Evolutionary conservation across 1,140 invertebrate genomes (phyloP), one percentile per base, ranked within the genome.

Genomic region (Calliphora vicina): DNA sequence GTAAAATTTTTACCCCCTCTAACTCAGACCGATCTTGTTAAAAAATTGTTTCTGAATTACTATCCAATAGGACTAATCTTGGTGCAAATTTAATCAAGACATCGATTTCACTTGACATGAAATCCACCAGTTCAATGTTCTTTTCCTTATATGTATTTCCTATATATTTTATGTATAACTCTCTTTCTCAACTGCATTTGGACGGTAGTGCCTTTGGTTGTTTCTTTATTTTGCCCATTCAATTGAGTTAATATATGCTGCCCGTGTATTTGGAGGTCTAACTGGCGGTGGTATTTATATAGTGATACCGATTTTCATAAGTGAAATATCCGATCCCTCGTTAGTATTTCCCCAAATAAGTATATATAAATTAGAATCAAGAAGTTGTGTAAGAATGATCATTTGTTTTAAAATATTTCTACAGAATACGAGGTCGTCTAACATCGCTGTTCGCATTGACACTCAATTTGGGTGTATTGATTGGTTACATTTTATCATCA

Each of bases 261-360:
- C 90, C 0, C 85, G 92, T 57, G 87, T 91, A 1, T 85, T 90
- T 23, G 85, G 86, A 5, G 92, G 92, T 1, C 67, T 92, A 9
- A 88, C 88, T 2, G 86, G 89, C 8, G 89, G 89, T 6, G 89
- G 89, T 29, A 80, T 84, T 80, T 90, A 85, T 50, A 83, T 88
- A 1, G 86, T 88, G 0, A 82, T 90, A 29, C 88, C 89, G 12
- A 86, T 90, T 13, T 90, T 89, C 12, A 87, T 90, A 27, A 85
- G 88, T 0, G 89, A 90, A 87, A 90, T 90, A 12, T 85, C 88
- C 0, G 87, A 91, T 86, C 86, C 88, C 9, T 86, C 85, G 89
- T 90, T 57, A 82, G 81, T 80, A 71, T 45, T 17, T 12, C 35
- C 35, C 6, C 45, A 50, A 50, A n/a, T n/a, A n/a, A 15, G 45